A percentile compares a stretch with the other conserved stretches of the same genome.
phyloP scores from a whole-genome alignment of 2,113 vertebrate genomes.

The Phaethornis superciliosus region DNA sequence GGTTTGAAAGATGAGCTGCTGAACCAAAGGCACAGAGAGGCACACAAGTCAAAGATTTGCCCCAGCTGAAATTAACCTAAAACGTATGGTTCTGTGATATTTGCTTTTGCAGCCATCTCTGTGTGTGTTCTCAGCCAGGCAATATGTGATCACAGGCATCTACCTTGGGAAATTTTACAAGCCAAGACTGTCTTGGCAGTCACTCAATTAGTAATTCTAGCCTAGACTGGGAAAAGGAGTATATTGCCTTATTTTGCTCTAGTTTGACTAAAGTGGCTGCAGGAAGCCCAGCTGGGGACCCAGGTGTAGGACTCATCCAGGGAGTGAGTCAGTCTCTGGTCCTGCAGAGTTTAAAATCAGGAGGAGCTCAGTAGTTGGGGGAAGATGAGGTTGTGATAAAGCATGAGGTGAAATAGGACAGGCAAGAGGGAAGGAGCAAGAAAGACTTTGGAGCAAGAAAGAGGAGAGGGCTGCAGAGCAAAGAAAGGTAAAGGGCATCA shows the following conservation, averaged over 20 bases:
- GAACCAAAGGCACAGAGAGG: neutral
- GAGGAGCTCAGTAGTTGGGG: rapidly evolving
- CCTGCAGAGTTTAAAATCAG: neutral
- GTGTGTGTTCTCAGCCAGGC: neutral
- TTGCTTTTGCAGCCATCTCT: neutral
- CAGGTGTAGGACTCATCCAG: rapidly evolving
- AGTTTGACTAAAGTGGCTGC: neutral
- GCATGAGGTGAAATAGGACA: neutral
- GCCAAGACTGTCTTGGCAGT: neutral
- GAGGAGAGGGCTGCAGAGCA: neutral
- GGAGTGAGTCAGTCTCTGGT: neutral
- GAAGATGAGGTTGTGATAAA: neutral
- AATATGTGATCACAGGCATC: neutral
- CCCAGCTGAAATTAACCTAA: neutral
- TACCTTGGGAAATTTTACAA: neutral
- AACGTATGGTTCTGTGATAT: neutral
- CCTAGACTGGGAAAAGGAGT: neutral
- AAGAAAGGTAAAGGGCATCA: neutral
- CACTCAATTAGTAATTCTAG: neutral
- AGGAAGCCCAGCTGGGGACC: rapidly evolving
- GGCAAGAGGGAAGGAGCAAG: no score
- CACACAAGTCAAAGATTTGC: neutral
- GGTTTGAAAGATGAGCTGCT: neutral
- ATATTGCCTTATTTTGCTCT: neutral
- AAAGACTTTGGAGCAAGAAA: rapidly evolving